phyloP scores from a whole-genome alignment of 2,888 invertebrate genomes.

The Petrolisthes cinctipes region DNA sequence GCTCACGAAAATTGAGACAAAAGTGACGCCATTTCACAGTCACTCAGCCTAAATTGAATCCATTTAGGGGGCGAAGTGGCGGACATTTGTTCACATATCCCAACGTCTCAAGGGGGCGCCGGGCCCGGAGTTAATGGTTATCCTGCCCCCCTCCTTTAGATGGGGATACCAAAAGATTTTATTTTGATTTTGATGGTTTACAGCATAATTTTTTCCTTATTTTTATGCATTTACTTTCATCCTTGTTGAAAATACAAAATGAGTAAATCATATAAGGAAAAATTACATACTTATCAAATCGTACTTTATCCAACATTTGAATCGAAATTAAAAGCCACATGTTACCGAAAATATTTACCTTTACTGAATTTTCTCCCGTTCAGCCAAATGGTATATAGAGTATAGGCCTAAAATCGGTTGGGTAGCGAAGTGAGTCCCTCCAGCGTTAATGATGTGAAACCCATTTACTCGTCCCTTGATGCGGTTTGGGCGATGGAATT shows the following conservation, averaged over 20 bases:
- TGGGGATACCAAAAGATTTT: background rate
- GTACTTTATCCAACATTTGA: too few species aligned
- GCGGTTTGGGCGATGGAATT: background rate
- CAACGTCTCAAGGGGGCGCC: constrained; percentile 55
- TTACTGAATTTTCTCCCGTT: too few species aligned
- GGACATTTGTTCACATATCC: constrained; percentile 64
- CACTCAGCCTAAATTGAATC: constrained; percentile 65
- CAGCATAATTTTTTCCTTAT: background rate
- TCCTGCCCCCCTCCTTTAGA: constrained; percentile 22
- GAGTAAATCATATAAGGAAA: too few species aligned
- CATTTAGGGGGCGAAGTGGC: constrained; percentile 64
- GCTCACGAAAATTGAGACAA: constrained; percentile 61
- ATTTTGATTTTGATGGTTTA: background rate
- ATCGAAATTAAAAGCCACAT: too few species aligned
- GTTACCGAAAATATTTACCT: too few species aligned
- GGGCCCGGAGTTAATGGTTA: constrained; percentile 55
- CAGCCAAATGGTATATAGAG: too few species aligned
- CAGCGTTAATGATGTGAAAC: constrained; percentile 13
- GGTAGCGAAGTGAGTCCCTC: background rate
- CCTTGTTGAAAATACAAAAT: too few species aligned
- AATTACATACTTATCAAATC: too few species aligned
- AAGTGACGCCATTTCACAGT: constrained; percentile 65
- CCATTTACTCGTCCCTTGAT: background rate
- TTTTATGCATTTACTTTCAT: too few species aligned
- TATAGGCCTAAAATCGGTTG: constrained; percentile 1